Conservation (phyloP, 2,888 invertebrate species). For the Ennomos erosarius region DNA sequence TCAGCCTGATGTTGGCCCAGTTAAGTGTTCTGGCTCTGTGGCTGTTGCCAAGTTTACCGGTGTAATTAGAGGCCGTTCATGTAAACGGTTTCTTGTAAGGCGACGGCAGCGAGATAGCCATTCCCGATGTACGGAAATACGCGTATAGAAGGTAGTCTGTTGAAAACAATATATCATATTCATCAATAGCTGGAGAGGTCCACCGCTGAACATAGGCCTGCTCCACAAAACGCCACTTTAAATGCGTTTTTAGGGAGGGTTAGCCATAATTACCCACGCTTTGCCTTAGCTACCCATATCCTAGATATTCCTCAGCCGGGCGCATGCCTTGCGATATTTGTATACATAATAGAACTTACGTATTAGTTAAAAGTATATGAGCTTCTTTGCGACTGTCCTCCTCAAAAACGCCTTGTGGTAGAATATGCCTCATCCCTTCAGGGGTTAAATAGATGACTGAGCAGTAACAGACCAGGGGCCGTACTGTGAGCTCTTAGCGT, state of each 20-base stretch:
- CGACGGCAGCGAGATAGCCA: conserved; percentile 85
- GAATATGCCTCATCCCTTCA: conserved; percentile 53
- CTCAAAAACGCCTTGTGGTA: conserved; percentile 46
- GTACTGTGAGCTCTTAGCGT: too few species aligned
- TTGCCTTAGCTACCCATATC: too few species aligned
- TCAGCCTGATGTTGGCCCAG: conserved; percentile 83
- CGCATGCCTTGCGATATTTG: too few species aligned
- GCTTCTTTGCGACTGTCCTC: conserved; percentile 67
- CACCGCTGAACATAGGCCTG: too few species aligned
- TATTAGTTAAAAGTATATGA: conserved; percentile 68
- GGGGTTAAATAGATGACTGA: conserved; percentile 66
- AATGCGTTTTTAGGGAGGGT: too few species aligned
- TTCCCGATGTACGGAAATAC: conserved; percentile 86
- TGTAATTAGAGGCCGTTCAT: conserved; percentile 87
- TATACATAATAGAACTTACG: conserved; percentile 52
- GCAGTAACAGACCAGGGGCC: conserved; percentile 63
- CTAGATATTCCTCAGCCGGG: too few species aligned
- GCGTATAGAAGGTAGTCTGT: conserved; percentile 81
- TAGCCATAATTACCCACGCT: too few species aligned
- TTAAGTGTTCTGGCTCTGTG: conserved; percentile 86
- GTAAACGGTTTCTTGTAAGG: conserved; percentile 85
- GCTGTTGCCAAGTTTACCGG: conserved; percentile 82
- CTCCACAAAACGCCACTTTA: too few species aligned
- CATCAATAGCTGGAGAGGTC: too few species aligned
- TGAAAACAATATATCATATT: conserved; percentile 39